These are phyloP conservation scores for Apteryx owenii DNA, from an alignment of 2,113 vertebrate species.

Conservation along the genomic window DNA sequence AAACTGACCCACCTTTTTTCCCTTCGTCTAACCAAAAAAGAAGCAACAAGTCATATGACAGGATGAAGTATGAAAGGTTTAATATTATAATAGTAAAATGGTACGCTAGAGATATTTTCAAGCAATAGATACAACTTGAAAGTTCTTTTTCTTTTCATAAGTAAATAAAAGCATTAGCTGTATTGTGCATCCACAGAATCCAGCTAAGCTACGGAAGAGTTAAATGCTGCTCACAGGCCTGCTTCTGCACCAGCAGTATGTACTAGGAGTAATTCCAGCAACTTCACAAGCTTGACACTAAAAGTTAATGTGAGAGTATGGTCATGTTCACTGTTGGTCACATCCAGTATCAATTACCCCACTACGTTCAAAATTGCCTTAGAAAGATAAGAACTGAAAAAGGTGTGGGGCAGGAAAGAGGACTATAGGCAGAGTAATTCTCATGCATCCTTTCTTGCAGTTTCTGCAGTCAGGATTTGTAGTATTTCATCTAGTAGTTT, in stretches of 20 bases:
- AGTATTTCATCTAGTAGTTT: background rate
- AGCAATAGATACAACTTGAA: background rate
- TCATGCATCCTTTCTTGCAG: background rate
- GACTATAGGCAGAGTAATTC: background rate
- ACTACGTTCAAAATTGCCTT: background rate
- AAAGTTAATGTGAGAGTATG: background rate
- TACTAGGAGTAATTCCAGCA: background rate
- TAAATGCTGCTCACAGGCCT: fast-evolving
- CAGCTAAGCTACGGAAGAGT: background rate
- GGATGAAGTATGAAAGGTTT: background rate
- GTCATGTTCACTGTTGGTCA: background rate
- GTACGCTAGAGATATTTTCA: background rate
- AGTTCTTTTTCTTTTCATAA: background rate
- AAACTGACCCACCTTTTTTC: background rate
- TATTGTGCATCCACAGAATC: background rate
- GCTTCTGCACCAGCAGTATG: background rate
- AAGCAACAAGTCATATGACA: background rate
- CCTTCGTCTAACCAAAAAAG: background rate
- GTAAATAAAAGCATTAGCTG: background rate
- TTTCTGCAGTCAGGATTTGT: background rate
- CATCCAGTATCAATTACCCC: background rate
- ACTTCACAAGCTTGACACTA: background rate
- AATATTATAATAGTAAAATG: background rate
- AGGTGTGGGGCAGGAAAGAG: background rate
- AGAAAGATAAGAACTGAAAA: too few relatives aligned